A percentile compares a stretch with the other conserved stretches of the same genome.
These are phyloP conservation scores for Laothoe populi DNA, from an alignment of 2,888 invertebrate species.

Conservation along the genomic window DNA sequence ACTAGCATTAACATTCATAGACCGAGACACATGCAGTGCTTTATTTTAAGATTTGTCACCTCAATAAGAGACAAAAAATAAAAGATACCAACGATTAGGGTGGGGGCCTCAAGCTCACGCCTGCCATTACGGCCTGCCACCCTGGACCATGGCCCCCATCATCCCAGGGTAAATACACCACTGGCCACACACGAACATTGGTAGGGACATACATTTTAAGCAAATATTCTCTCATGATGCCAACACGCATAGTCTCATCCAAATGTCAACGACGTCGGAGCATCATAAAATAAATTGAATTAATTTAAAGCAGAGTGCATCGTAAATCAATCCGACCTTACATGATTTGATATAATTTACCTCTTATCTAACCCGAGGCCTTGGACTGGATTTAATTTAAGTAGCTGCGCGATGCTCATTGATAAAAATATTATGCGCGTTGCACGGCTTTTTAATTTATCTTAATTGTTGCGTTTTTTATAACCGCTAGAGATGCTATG, in stretches of 20 bases:
- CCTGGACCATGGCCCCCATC: too few species aligned
- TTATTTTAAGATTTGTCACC: too few species aligned
- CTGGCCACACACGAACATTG: background rate
- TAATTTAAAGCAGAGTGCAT: conserved; percentile 1
- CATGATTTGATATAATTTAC: conserved; percentile 34
- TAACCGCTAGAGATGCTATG: too few species aligned
- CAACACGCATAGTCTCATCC: background rate
- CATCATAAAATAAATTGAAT: conserved; percentile 11
- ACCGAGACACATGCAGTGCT: too few species aligned
- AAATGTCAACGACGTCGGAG: conserved; percentile 7
- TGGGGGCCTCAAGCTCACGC: too few species aligned
- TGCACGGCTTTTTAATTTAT: background rate
- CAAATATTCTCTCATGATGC: background rate
- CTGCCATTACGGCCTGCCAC: too few species aligned
- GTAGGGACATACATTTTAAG: background rate
- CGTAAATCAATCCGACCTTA: conserved; percentile 35
- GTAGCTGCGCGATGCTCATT: background rate
- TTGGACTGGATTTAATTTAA: conserved; percentile 40
- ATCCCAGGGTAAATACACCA: too few species aligned
- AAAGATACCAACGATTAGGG: too few species aligned
- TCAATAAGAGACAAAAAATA: too few species aligned
- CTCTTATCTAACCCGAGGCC: conserved; percentile 56
- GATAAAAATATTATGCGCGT: conserved; percentile 6
- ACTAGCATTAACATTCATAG: too few species aligned
- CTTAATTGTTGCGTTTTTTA: too few species aligned